Base-by-base conservation (phyloP, 2,888 invertebrate genomes). In the Chymomyza procnemis region DNA sequence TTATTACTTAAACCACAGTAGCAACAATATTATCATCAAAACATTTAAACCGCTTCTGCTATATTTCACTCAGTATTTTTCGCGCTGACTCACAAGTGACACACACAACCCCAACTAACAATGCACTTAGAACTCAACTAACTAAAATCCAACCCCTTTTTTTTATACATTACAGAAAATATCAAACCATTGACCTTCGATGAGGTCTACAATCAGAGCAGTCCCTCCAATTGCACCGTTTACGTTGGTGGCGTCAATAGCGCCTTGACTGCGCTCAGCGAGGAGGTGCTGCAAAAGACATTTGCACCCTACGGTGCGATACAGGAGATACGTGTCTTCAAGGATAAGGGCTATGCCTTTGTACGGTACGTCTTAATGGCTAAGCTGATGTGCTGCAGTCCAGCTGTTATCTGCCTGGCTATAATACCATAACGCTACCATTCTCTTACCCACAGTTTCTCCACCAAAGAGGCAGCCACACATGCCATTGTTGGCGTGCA, bases 301-400 rank as follows among this genome's bases (percentile, higher is more conserved):
- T 99, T 99, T 92, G 95, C 96, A 78, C 96, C 95, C 21, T 99
- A 97, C 91, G 99, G 99, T 73, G 95, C 96, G 88, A 99, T 99
- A 90, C 97, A 98, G 92, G 99, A 99, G 93, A 97, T 99, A 83
- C 94, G 99, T 81, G 98, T 99, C 85, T 99, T 99, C 93, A 99
- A 99, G 92, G 99, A 99, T 90, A 99, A 99, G 91, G 99, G 99
- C 86, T 99, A 99, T 90, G 98, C 99, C 86, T 99, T 99, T 91
- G 96, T 99, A 89, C 95, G 96, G 96, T 96, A 91, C 91, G 91
- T 85, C 66, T 21, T 8, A 16, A 14, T 26, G 26, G 6, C 4
- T 26, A 1, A 2, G 6, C 4, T 26, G 4, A 2, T 21, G n/a
- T 46, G 48, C 26, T n/a, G n/a, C n/a, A n/a, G 26, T 26, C 26